Base-by-base conservation (phyloP, 2,888 invertebrate genomes). In the Trachelus iudaicus region DNA sequence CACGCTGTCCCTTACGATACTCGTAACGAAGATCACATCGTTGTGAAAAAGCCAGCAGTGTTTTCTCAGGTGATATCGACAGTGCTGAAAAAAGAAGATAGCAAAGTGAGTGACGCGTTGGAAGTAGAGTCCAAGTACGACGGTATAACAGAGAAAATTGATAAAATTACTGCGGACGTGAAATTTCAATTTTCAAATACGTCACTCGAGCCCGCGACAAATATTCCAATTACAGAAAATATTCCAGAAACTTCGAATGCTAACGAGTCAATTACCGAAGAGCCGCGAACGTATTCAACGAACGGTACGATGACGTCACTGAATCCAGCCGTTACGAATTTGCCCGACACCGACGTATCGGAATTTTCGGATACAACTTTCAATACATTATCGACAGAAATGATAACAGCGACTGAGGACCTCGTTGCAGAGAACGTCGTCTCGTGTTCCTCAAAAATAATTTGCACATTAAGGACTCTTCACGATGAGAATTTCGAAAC, bases 31-130 rank as follows among this genome's bases (percentile, higher is more conserved):
- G 74, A 76, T 73, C 79, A 79, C 56, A 33, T 37, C 4, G 69
- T 77, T 35, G 74, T 76, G 23, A 79, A 79, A 13, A 79, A 76
- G n/a, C 79, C 79, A 15, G 69, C 73, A 12, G 76, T 71, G 11
- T 34, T 71, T 71, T 31, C 71, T 23, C 56, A 56, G 56, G 56
- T 56, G 56, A 15, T 9, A 9, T 9, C 56, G 56, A 6, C 56
- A 23, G 9, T 56, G 56, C 56, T 56, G 56, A 9, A 23, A 23
- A 56, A 56, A 23, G 56, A 56, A 23, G 23, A 15, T 9, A 56
- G 56, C 56, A 56, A 56, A 56, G 23, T 56, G 56, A 56, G 9
- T 56, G 56, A 56, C 56, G 56, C 9, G 23, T 9, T 23, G 9
- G 9, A 9, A 23, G 15, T 56, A 23, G 56, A 23, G 2, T 23